Percentiles rank a stretch among this genome's conserved stretches.
phyloP scores from a whole-genome alignment of 2,888 invertebrate genomes.

The Syritta pipiens region DNA sequence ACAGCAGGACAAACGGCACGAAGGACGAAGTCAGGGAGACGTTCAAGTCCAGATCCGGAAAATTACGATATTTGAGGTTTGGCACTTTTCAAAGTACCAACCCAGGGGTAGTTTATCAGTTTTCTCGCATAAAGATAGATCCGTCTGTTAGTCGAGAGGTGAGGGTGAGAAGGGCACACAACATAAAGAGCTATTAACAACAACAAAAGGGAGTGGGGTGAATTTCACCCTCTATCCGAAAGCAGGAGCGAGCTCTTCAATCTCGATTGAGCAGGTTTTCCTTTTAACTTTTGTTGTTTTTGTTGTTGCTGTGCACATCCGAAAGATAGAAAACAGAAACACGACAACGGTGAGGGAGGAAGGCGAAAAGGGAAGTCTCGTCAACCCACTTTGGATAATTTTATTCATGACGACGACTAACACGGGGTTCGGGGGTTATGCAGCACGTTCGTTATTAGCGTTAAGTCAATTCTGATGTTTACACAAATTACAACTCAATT shows the following conservation, averaged over 20 bases:
- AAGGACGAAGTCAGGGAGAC: neutral
- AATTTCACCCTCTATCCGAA: constrained; percentile 1
- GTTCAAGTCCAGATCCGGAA: constrained; percentile 57
- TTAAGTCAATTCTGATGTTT: constrained; percentile 73
- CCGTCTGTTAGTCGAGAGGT: too few species aligned
- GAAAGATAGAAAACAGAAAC: constrained; percentile 11
- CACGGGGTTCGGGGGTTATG: constrained; percentile 6
- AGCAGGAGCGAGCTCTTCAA: constrained; percentile 34
- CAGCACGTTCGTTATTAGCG: constrained; percentile 69
- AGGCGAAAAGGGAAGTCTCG: constrained; percentile 44
- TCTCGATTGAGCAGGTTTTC: constrained; percentile 69
- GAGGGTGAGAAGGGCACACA: too few species aligned
- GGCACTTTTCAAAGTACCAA: constrained; percentile 69
- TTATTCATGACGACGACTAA: constrained; percentile 53
- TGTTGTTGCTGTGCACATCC: constrained; percentile 29
- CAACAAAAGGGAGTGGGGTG: neutral
- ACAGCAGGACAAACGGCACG: too few species aligned
- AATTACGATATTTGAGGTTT: constrained; percentile 73
- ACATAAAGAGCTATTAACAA: constrained; percentile 61
- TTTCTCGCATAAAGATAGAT: constrained; percentile 51
- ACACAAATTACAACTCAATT: constrained; percentile 73
- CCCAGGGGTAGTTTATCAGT: constrained; percentile 52
- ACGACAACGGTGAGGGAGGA: constrained; percentile 29
- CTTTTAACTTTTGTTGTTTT: constrained; percentile 63
- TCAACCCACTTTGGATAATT: constrained; percentile 64